These are phyloP conservation scores for Psix sp. DNA, from an alignment of 1,140 invertebrate genomes.

Conservation along the genomic window DNA sequence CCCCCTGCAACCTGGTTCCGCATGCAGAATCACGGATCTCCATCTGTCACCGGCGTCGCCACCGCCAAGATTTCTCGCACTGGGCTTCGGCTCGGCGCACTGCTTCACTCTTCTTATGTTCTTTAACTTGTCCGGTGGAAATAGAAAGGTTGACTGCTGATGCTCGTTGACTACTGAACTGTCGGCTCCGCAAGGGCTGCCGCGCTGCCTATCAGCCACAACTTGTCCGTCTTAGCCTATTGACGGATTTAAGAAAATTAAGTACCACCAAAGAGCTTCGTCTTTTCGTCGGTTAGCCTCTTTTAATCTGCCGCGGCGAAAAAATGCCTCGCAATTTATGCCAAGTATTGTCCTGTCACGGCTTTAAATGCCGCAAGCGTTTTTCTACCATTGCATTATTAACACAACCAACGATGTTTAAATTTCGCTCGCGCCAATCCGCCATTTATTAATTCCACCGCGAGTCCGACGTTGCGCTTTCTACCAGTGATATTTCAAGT, in stretches of 20 bases:
- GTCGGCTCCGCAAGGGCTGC: slow-evolving; percentile 5
- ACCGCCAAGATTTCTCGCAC: slow-evolving; percentile 64
- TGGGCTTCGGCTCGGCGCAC: slow-evolving; percentile 57
- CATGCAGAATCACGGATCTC: slow-evolving; percentile 69
- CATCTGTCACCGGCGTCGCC: slow-evolving; percentile 68
- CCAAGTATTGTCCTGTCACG: slow-evolving; percentile 40
- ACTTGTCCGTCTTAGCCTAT: slow-evolving; percentile 48
- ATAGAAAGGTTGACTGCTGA: slow-evolving; percentile 61
- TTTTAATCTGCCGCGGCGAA: slow-evolving; percentile 44
- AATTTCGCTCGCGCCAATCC: not conserved
- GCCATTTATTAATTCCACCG: too few relatives aligned
- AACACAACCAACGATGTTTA: slow-evolving; percentile 4
- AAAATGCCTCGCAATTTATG: slow-evolving; percentile 30
- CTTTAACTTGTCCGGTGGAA: slow-evolving; percentile 63
- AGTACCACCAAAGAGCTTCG: slow-evolving; percentile 11
- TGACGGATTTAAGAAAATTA: slow-evolving; percentile 41
- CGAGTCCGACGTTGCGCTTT: too few relatives aligned
- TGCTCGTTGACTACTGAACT: slow-evolving; percentile 15
- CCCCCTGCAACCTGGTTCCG: slow-evolving; percentile 63
- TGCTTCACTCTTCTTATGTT: slow-evolving; percentile 30
- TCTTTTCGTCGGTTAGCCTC: slow-evolving; percentile 3
- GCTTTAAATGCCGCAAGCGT: slow-evolving; percentile 4
- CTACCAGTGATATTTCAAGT: too few relatives aligned
- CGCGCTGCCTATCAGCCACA: slow-evolving; percentile 30
- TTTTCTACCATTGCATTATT: slow-evolving; percentile 4